phyloP scores from a whole-genome alignment of 2,113 vertebrate species.

The Dicrurus megarhynchus region DNA sequence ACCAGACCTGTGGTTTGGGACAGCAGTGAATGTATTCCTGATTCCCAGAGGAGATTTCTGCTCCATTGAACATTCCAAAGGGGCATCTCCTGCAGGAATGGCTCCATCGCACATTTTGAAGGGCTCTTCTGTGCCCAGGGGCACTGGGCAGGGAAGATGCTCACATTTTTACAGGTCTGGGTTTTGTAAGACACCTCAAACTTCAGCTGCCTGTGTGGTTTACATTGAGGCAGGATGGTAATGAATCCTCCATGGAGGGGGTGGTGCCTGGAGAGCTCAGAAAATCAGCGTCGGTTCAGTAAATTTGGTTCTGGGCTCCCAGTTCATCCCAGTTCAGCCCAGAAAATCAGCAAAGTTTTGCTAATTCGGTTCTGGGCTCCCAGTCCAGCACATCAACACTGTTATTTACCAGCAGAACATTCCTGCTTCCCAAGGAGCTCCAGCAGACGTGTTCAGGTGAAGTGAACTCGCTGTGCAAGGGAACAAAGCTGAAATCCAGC shows the following conservation, averaged over 20 bases:
- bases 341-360: not conserved
- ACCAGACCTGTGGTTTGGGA: not conserved
- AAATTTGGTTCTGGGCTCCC: not conserved
- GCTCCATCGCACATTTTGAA: rapidly evolving
- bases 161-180: not conserved
- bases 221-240: rapidly evolving
- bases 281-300: rapidly evolving
- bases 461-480: rapidly evolving
- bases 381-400: not conserved
- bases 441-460: rapidly evolving
- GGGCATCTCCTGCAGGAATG: not conserved
- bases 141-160: not conserved
- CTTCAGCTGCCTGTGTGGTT: not conserved
- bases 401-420: not conserved
- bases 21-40: not conserved
- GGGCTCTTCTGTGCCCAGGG: not conserved
- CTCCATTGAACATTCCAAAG: not conserved
- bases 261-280: not conserved
- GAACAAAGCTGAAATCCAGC: not conserved
- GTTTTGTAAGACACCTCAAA: not conserved
- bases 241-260: not conserved
- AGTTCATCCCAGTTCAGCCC: not conserved
- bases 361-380: not conserved
- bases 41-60: not conserved
- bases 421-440: not conserved